Percentiles rank a stretch among this genome's conserved stretches.
Conservation (phyloP, 2,888 invertebrate species). For the Bunonema sp. region DNA sequence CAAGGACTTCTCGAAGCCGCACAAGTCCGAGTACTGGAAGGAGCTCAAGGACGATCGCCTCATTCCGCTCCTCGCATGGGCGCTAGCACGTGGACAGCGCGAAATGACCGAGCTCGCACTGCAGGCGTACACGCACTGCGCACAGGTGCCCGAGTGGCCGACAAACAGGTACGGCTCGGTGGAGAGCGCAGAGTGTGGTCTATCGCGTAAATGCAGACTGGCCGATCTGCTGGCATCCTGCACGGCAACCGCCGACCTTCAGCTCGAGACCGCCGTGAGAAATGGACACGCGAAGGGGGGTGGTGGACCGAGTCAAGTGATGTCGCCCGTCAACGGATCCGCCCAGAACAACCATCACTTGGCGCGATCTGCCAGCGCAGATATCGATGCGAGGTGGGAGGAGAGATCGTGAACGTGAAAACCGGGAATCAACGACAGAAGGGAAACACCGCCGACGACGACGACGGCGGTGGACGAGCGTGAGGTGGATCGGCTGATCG, state of each 20-base stretch:
- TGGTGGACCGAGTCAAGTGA: not conserved
- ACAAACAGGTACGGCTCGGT: conserved; percentile 33
- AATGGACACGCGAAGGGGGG: not conserved
- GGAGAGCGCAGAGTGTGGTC: not conserved
- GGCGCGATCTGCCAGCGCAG: no score
- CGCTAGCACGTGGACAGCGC: conserved; percentile 41
- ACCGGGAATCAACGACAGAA: no score
- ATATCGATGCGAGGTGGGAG: no score
- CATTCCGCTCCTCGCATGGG: conserved; percentile 46
- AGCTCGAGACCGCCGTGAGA: not conserved
- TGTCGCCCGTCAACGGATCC: no score
- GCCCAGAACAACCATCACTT: no score
- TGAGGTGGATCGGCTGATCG: conserved; percentile 6
- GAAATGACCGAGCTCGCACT: conserved; percentile 45
- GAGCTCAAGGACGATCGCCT: conserved; percentile 45
- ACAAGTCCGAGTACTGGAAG: conserved; percentile 41
- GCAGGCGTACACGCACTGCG: conserved; percentile 41
- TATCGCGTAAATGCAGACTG: conserved; percentile 10
- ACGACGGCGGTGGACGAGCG: not conserved
- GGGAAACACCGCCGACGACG: not conserved
- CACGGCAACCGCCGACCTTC: conserved; percentile 1
- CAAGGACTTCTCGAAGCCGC: conserved; percentile 34
- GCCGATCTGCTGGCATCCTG: conserved; percentile 21
- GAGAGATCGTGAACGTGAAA: no score
- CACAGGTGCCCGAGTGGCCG: conserved; percentile 44